phyloP scores from a whole-genome alignment of 2,113 vertebrate species.

The Desmodus rotundus region DNA sequence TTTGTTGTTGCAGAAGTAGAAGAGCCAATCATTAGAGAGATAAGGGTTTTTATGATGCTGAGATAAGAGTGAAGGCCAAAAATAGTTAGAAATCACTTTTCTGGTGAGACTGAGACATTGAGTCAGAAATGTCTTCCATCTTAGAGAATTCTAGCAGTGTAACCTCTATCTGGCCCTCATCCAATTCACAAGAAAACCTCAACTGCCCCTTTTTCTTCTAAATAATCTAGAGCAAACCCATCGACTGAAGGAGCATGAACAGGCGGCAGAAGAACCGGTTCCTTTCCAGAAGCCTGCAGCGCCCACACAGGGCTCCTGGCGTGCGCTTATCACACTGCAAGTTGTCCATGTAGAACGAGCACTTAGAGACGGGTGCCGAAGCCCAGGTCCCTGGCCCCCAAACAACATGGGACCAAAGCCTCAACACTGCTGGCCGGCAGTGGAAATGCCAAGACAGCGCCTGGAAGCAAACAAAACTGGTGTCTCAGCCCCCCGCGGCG shows the following conservation, averaged over 20 bases:
- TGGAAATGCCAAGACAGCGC: constrained; percentile 84
- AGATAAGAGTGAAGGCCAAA: constrained; percentile 88
- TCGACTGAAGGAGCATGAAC: constrained; percentile 82
- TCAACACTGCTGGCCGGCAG: constrained; percentile 75
- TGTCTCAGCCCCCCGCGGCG: background rate
- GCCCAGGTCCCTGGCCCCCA: constrained; percentile 34
- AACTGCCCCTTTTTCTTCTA: constrained; percentile 87
- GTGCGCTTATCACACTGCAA: constrained; percentile 63
- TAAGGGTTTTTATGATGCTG: constrained; percentile 87
- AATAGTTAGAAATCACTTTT: constrained; percentile 90
- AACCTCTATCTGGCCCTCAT: constrained; percentile 87
- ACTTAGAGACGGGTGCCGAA: background rate
- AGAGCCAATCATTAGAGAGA: constrained; percentile 86
- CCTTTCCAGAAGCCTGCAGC: constrained; percentile 82
- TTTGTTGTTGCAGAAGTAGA: constrained; percentile 86
- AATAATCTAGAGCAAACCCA: constrained; percentile 82
- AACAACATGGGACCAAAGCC: constrained; percentile 87
- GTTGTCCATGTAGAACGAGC: too few species aligned
- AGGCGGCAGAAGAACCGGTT: constrained; percentile 77
- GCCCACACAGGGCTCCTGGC: constrained; percentile 87
- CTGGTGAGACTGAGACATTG: constrained; percentile 83
- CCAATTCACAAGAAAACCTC: constrained; percentile 91
- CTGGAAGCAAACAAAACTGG: constrained; percentile 66
- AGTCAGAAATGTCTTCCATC: constrained; percentile 89
- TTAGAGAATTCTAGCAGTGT: constrained; percentile 87